Evolutionary conservation across 2,113 vertebrate genomes (phyloP), one percentile per base, ranked within the genome.

Genomic region (Myocastor coypus): DNA sequence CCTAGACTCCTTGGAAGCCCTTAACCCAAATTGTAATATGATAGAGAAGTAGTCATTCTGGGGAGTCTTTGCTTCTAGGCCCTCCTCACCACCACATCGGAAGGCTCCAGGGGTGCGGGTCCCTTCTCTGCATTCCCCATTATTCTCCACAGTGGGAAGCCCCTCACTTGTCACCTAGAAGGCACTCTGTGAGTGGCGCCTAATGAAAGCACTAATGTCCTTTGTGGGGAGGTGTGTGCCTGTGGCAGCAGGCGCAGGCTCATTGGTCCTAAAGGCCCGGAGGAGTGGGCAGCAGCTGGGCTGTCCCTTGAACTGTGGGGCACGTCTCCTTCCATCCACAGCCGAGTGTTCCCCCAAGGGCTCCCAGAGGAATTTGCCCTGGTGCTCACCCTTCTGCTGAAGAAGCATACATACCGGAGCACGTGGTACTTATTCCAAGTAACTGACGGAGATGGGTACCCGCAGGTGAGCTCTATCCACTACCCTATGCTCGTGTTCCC

Each of bases 401-500:
- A 99, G 98, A 99, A 99, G 93, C 98, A 99, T 89, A 99, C 99
- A 96, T 98, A 98, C 73, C 99, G 98, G 96, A 98, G 99, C 96
- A 99, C 99, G 78, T 98, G 99, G 99, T 99, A 99, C 98, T 98
- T 99, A 80, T 98, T 99, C 96, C 99, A 99, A 98, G 99, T 99
- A 98, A 99, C 99, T 0, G 99, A 99, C 93, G 97, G 94, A 37
- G 98, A 98, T 26, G 99, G 99, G 81, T 99, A 99, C 97, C 99
- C 99, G 17, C 99, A 99, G 99, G 99, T 99, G 98, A 95, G 85
- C 57, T 64, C 40, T 1, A 0, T 1, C 14, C 30, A 1, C 20
- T 0, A 0, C 30, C n/a, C 77, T 5, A 11, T 1, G 26, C 16
- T 13, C 1, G 19, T 28, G 24, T 22, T n/a, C 20, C 83, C 61